Conservation (phyloP, 2,888 invertebrate species). For the Erebia epiphron region DNA sequence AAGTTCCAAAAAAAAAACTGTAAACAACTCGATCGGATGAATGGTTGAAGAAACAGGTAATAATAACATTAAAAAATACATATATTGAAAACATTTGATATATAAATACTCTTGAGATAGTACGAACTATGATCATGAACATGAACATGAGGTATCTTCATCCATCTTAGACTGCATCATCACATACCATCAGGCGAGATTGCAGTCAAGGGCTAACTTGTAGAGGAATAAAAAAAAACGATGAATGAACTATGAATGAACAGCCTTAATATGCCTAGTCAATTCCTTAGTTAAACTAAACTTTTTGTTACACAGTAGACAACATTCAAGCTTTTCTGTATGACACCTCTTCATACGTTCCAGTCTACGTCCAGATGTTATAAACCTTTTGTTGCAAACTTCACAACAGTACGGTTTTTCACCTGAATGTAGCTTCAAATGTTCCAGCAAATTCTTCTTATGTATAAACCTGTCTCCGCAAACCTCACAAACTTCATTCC, state of each 20-base stretch:
- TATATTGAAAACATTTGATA: too few species aligned
- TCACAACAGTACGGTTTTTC: slow-evolving; percentile 58
- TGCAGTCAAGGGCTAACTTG: too few species aligned
- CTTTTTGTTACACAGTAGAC: slow-evolving; percentile 59
- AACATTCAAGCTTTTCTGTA: slow-evolving; percentile 52
- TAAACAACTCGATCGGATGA: too few species aligned
- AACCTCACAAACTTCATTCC: slow-evolving; percentile 56
- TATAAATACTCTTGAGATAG: neutral
- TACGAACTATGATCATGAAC: slow-evolving; percentile 23
- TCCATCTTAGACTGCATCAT: too few species aligned
- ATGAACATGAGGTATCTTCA: too few species aligned
- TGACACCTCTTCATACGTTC: slow-evolving; percentile 64
- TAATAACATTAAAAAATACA: too few species aligned
- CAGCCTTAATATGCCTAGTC: slow-evolving; percentile 56
- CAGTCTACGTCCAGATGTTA: slow-evolving; percentile 57
- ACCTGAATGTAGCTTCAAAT: slow-evolving; percentile 58
- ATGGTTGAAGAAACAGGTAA: too few species aligned
- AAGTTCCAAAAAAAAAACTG: too few species aligned
- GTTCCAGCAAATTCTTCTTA: slow-evolving; percentile 57
- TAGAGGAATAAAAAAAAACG: too few species aligned
- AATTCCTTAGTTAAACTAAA: slow-evolving; percentile 62
- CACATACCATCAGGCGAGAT: too few species aligned
- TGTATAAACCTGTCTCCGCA: slow-evolving; percentile 59
- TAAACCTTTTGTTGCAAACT: slow-evolving; percentile 54
- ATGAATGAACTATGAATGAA: slow-evolving; percentile 46